Base-by-base conservation (phyloP, 2,888 invertebrate species). In the Leptura quadrifasciata region DNA sequence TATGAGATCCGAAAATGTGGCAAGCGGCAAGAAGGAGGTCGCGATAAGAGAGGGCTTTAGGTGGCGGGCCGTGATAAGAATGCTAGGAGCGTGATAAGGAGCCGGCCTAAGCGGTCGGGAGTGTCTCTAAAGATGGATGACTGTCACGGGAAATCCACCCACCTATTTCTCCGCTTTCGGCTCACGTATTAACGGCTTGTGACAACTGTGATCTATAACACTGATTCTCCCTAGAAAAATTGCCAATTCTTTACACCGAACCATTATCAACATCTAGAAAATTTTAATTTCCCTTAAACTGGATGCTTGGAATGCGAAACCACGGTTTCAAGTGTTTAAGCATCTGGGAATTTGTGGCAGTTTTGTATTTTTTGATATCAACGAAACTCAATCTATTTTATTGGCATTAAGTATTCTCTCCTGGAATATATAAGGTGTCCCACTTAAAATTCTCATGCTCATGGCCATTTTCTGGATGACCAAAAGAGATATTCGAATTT, bases 81-180 rank as follows among this genome's bases (percentile, higher is more conserved):
- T 89, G 85, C 88, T 87, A 89, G 87, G 81, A 84, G 86, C 86
- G 86, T 85, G 88, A 88, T 88, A 88, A 88, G 86, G 84, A 87
- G 85, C 83, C 77, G 72, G 80, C 81, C 81, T 88, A 89, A 89
- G 88, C 88, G 88, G 85, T 85, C 86, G 87, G 88, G 89, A 87
- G 88, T 89, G 89, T 88, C 88, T 87, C 88, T 86, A 85, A 89
- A 89, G 89, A 89, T 89, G 88, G 88, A 89, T 89, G 85, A 86
- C 88, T 88, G 89, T 89, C 89, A 88, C 88, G 89, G 89, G 89
- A 89, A 89, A 89, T 89, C 87, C 89, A 89, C 88, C 88, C 86
- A 86, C 86, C 83, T 82, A 83, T 84, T 84, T 83, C 80, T 84
- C 84, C 79, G 85, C 81, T 88, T 88, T 87, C 88, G 76, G 82